Base-by-base conservation (phyloP, 2,888 invertebrate species). In the Strigamia maritima region DNA sequence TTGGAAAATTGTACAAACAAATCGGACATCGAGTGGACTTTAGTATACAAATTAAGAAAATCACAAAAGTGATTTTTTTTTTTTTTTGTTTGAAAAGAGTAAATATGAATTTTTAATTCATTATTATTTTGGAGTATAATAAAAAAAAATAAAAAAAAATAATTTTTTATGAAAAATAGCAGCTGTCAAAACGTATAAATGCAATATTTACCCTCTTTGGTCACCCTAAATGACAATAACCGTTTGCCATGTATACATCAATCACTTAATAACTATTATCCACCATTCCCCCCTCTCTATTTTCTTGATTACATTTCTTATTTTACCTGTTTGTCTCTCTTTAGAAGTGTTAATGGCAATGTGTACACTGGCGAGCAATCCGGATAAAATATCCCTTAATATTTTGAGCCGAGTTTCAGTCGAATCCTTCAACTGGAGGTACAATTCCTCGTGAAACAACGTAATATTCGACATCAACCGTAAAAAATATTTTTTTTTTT, bases 271-370 rank as follows among this genome's bases (percentile, higher is more conserved):
- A n/a, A n/a, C n/a, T n/a, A n/a, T n/a, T n/a, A n/a, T n/a, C n/a
- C n/a, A n/a, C n/a, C n/a, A n/a, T n/a, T n/a, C n/a, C n/a, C n/a
- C n/a, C 40, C 40, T 10, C 8, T 14, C 14, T 40, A 40, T 10
- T 40, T 14, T 10, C 40, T 40, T 40, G 14, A 40, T 40, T 10
- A 10, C 8, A 40, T 40, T 40, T 10, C 40, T 60, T 24, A 83
- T 10, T 87, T 87, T 86, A 94, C 94, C 89, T 94, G 93, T 84
- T 94, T 92, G 82, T 91, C 90, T 31, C 94, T 94, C 49, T 94
- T 87, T 84, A 95, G 93, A 24, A 89, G 88, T 0, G 90, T 90
- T 82, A 89, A 92, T 38, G 88, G 81, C 0, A 83, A 82, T 6
- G 83, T 83, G 81, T 16, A 80, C 80, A 80, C 79, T n/a, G n/a